Percentiles rank a stretch among this genome's conserved stretches.
These are phyloP conservation scores for Hypsopygia costalis DNA, from an alignment of 2,888 invertebrate genomes.

Conservation along the genomic window DNA sequence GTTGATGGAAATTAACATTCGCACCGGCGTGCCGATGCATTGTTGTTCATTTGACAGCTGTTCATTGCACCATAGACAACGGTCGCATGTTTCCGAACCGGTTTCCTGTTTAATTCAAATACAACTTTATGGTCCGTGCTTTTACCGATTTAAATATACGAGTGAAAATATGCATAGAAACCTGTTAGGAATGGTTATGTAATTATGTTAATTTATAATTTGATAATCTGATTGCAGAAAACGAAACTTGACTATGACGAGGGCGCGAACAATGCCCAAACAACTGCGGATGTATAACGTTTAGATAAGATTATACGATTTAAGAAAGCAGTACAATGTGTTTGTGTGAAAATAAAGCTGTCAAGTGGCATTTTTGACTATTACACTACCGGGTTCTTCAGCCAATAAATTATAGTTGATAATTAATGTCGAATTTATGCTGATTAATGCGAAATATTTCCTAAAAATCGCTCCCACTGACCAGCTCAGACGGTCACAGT, in stretches of 20 bases:
- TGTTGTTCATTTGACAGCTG: constrained; percentile 47
- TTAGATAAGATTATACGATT: constrained; percentile 1
- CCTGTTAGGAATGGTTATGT: constrained; percentile 24
- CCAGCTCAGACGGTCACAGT: background rate
- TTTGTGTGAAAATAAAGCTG: constrained; percentile 1
- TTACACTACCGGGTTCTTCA: background rate
- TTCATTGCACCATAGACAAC: constrained; percentile 29
- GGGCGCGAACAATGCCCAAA: constrained; percentile 8
- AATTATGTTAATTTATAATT: constrained; percentile 28
- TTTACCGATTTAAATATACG: constrained; percentile 11
- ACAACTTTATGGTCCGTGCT: background rate
- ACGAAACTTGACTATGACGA: constrained; percentile 1
- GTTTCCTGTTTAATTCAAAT: constrained; percentile 24
- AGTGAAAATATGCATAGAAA: constrained; percentile 39
- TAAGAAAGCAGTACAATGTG: constrained; percentile 1
- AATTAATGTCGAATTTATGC: background rate
- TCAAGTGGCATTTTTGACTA: background rate
- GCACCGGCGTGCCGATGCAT: constrained; percentile 31
- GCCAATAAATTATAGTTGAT: background rate
- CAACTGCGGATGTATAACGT: background rate
- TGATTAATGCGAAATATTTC: background rate
- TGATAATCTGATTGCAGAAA: constrained; percentile 3
- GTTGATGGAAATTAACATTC: constrained; percentile 57
- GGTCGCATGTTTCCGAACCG: constrained; percentile 21
- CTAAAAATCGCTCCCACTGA: background rate